phyloP scores from a whole-genome alignment of 2,888 invertebrate genomes.

The Drosophila dives region DNA sequence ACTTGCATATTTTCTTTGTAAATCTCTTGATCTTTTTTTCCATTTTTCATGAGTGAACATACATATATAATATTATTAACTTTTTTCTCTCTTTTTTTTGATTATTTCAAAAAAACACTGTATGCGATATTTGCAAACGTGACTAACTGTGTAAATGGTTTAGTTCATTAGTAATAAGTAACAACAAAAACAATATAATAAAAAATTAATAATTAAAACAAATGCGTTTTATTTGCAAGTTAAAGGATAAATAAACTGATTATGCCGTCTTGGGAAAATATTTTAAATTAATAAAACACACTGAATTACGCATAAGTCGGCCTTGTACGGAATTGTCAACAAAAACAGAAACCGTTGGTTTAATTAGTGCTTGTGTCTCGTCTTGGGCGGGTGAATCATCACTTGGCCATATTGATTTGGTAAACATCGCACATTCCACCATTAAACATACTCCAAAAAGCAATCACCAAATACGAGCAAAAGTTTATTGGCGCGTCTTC shows the following conservation, averaged over 20 bases:
- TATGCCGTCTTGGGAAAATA: background rate
- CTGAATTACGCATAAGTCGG: constrained; percentile 52
- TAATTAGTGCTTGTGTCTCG: constrained; percentile 42
- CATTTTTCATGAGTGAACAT: constrained; percentile 62
- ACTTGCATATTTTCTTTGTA: constrained; percentile 46
- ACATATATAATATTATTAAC: constrained; percentile 19
- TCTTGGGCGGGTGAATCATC: constrained; percentile 58
- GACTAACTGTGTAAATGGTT: constrained; percentile 62
- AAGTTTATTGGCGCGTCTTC: constrained; percentile 54
- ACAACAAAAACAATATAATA: constrained; percentile 18
- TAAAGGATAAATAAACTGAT: background rate
- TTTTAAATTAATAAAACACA: constrained; percentile 26
- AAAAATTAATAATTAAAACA: constrained; percentile 1
- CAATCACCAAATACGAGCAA: constrained; percentile 62
- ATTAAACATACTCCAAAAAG: constrained; percentile 49
- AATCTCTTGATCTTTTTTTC: constrained; percentile 29
- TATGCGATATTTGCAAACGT: constrained; percentile 83
- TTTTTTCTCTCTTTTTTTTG: constrained; percentile 58
- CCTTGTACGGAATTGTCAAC: constrained; percentile 57
- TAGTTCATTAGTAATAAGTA: constrained; percentile 52
- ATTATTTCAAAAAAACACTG: constrained; percentile 77
- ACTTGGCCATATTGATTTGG: constrained; percentile 48
- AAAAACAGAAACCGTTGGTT: constrained; percentile 20
- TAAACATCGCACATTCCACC: constrained; percentile 70
- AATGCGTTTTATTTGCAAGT: background rate